Evolutionary conservation across 2,888 invertebrate species (phyloP).

Genomic region (Phyllotreta cruciferae): DNA sequence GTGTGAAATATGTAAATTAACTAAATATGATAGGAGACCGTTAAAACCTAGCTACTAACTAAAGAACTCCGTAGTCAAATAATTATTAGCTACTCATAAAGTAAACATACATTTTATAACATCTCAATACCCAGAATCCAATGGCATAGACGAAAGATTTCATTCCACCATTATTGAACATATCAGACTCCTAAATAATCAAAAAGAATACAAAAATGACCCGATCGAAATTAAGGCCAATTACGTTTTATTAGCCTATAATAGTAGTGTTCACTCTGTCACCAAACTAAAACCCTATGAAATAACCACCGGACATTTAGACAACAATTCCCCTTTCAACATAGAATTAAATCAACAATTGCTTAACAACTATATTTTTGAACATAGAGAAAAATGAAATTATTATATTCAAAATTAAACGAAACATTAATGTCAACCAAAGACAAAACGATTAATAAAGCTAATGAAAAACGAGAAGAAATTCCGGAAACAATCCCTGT

Average conservation of each 20-base stretch:
- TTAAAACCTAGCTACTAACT: slow-evolving; percentile 27
- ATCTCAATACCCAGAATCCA: slow-evolving; percentile 3
- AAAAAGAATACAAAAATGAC: slow-evolving; percentile 2
- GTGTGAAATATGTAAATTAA: slow-evolving; percentile 35
- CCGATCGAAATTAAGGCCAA: slow-evolving; percentile 4
- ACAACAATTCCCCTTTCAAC: slow-evolving; percentile 19
- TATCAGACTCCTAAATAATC: no score
- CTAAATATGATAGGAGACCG: slow-evolving; percentile 41
- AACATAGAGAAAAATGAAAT: no score
- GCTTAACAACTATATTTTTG: no score
- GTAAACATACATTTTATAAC: slow-evolving; percentile 19
- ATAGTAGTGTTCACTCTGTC: slow-evolving; percentile 20
- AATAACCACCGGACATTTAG: slow-evolving; percentile 13
- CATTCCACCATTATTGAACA: not conserved
- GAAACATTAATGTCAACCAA: no score
- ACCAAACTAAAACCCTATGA: slow-evolving; percentile 16
- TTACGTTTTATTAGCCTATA: slow-evolving; percentile 19
- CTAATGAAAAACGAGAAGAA: no score
- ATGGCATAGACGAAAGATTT: slow-evolving; percentile 15
- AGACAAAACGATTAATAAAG: no score
- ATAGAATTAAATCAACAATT: not conserved
- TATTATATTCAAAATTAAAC: no score
- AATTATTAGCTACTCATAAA: slow-evolving; percentile 3
- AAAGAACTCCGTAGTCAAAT: slow-evolving; percentile 15
- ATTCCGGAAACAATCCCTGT: not conserved